Evolutionary conservation across 1,140 invertebrate species (phyloP).

Genomic region (fruit fly (Drosophila melanogaster)): DNA sequence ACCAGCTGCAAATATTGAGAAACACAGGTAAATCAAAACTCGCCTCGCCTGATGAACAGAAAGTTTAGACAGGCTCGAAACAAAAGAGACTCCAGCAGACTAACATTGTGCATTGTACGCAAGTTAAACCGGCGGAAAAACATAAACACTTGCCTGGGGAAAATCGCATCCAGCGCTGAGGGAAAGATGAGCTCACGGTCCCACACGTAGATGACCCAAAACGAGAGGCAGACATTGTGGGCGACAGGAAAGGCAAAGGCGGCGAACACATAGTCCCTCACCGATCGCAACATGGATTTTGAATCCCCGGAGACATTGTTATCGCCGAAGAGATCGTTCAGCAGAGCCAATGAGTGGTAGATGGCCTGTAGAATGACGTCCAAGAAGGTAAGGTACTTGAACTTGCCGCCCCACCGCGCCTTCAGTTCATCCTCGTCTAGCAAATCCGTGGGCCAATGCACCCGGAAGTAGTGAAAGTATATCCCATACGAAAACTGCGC

Average conservation of each 20-base stretch:
- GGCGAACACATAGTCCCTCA: constrained; percentile 67
- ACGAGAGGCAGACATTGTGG: constrained; percentile 68
- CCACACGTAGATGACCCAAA: constrained; percentile 73
- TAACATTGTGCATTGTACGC: no score
- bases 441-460: constrained; percentile 59
- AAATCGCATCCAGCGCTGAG: constrained; percentile 63
- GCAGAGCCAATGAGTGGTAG: constrained; percentile 64
- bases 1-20: constrained; percentile 56
- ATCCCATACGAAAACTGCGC: constrained; percentile 71
- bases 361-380: constrained; percentile 71
- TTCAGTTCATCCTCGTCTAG: constrained; percentile 62
- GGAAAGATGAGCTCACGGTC: constrained; percentile 80
- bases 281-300: constrained; percentile 50
- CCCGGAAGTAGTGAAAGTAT: constrained; percentile 66
- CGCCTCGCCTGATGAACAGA: neutral
- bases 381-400: constrained; percentile 77
- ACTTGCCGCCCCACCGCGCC: constrained; percentile 73
- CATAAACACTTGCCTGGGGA: constrained; percentile 58
- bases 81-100: no score
- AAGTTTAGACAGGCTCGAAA: neutral
- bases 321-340: constrained; percentile 67
- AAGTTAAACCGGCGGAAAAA: neutral
- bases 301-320: constrained; percentile 40
- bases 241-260: constrained; percentile 76
- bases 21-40: neutral